phyloP scores from a whole-genome alignment of 2,113 vertebrate genomes.

The Heliornis fulica region DNA sequence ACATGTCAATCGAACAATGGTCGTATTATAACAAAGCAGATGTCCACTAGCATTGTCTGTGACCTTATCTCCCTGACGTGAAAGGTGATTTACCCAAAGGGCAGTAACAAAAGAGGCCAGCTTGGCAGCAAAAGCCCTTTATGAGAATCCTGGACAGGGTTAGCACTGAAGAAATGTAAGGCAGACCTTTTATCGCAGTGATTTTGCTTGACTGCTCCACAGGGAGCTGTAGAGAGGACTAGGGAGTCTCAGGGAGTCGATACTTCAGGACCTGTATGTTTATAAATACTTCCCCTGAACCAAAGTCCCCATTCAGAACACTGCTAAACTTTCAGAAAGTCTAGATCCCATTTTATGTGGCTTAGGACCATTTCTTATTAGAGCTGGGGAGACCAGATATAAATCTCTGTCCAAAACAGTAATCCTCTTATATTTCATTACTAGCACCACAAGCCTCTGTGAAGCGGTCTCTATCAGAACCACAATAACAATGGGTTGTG shows the following conservation, averaged over 20 bases:
- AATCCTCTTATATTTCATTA: slow-evolving; percentile 61
- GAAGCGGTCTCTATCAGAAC: slow-evolving; percentile 22
- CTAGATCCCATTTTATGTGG: background rate
- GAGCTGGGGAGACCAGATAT: slow-evolving; percentile 31
- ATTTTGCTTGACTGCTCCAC: background rate
- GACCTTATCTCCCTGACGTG: background rate
- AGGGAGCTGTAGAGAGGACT: background rate
- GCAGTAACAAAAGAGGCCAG: background rate
- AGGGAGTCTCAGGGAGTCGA: background rate
- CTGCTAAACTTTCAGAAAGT: slow-evolving; percentile 7
- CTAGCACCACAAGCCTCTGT: background rate
- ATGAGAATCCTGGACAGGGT: background rate
- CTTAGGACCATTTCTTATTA: slow-evolving; percentile 39
- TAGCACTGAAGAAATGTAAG: background rate
- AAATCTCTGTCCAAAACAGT: slow-evolving; percentile 47
- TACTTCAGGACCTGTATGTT: background rate
- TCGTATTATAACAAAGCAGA: background rate
- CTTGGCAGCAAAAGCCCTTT: background rate
- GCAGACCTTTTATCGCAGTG: background rate
- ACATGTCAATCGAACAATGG: background rate
- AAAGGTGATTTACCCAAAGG: background rate
- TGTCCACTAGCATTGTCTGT: background rate
- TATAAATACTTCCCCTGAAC: background rate
- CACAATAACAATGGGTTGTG: slow-evolving; percentile 5
- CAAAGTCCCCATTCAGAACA: background rate